Conservation (phyloP, 2,113 vertebrate genomes). For the Vulpes lagopus region DNA sequence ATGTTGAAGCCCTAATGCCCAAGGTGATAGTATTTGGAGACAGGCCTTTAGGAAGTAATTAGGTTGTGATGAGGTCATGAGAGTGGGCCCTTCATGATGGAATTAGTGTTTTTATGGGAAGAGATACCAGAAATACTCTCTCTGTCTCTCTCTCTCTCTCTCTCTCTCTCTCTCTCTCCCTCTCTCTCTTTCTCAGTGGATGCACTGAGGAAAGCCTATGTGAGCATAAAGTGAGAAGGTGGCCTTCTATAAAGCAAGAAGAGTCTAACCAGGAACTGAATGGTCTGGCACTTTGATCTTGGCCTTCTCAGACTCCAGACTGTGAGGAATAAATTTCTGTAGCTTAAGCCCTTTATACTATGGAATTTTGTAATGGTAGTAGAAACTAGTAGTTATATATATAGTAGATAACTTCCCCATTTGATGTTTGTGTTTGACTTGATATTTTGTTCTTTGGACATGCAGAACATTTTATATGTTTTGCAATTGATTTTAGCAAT, state of each 20-base stretch:
- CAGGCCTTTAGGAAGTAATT: not conserved
- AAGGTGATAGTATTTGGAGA: not conserved
- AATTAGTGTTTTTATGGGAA: not conserved
- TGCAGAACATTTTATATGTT: not conserved
- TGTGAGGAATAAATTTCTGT: not conserved
- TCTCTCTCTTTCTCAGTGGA: not conserved
- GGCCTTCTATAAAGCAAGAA: not conserved
- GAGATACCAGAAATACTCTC: not conserved
- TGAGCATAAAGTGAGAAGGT: not conserved
- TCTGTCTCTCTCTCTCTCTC: not conserved
- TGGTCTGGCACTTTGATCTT: not conserved
- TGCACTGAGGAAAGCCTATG: too few species aligned
- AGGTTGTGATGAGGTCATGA: not conserved
- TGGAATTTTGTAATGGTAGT: not conserved
- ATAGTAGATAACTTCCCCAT: not conserved
- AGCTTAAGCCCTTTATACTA: not conserved
- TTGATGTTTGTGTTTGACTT: not conserved
- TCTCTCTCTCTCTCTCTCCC: not conserved
- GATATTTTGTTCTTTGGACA: not conserved
- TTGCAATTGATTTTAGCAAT: not conserved
- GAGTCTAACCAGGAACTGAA: not conserved
- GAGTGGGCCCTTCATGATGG: not conserved
- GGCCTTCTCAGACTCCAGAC: not conserved
- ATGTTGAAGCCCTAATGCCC: not conserved
- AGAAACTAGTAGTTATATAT: not conserved